phyloP scores from a whole-genome alignment of 2,797 vertebrate genomes.

The Smutsia gigantea region DNA sequence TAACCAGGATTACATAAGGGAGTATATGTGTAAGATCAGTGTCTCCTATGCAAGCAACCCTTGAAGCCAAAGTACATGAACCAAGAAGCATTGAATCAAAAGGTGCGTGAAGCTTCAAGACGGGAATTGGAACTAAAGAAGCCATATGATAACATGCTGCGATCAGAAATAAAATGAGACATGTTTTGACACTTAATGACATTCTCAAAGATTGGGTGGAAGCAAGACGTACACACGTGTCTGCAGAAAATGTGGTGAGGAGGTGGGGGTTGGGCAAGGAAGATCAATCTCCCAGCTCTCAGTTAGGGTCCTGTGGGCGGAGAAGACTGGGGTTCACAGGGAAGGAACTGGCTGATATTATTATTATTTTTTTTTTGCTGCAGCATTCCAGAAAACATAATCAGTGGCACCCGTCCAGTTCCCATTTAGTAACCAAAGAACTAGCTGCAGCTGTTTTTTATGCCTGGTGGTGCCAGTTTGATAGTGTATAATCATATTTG shows the following conservation, averaged over 20 bases:
- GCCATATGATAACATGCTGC: not conserved
- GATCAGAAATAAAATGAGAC: slow-evolving; percentile 58
- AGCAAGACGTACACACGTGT: slow-evolving; percentile 53
- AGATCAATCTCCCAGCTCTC: slow-evolving; percentile 68
- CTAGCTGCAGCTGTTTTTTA: slow-evolving; percentile 85
- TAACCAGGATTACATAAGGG: not conserved
- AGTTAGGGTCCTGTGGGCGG: slow-evolving; percentile 63
- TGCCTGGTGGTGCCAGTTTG: slow-evolving; percentile 84
- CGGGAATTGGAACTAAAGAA: not conserved
- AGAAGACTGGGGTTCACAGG: slow-evolving; percentile 35
- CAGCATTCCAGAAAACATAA: slow-evolving; percentile 83
- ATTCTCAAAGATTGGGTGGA: not conserved
- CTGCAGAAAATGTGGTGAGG: slow-evolving; percentile 52
- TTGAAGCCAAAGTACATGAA: not conserved
- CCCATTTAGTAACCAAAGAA: slow-evolving; percentile 83
- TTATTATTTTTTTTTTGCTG: slow-evolving; percentile 81
- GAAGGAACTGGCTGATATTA: slow-evolving; percentile 78
- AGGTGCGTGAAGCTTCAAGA: not conserved
- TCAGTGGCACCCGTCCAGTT: slow-evolving; percentile 84
- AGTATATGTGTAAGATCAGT: not conserved
- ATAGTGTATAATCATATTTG: slow-evolving; percentile 87
- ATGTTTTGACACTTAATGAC: slow-evolving; percentile 68
- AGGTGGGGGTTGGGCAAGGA: slow-evolving; percentile 15
- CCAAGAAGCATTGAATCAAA: not conserved
- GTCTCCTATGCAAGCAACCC: not conserved